Evolutionary conservation across 2,113 vertebrate genomes (phyloP), one percentile per base, ranked within the genome.

Genomic region (Chiloscyllium plagiosum): DNA sequence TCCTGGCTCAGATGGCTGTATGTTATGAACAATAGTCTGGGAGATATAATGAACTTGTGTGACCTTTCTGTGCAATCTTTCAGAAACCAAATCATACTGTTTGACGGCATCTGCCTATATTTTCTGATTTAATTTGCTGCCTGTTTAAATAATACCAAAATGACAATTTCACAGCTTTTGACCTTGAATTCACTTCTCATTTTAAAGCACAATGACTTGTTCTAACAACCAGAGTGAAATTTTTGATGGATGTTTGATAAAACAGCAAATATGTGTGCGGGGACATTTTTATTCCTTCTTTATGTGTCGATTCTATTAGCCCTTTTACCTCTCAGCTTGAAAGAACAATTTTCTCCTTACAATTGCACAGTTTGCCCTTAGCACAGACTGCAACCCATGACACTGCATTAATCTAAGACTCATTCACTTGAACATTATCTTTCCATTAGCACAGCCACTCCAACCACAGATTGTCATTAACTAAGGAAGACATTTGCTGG

Each of bases 371-470:
- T 13, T 42, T 72, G 93, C 93, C 92, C 93, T 95, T 33, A 72
- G 56, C 29, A 66, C 61, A 93, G 47, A 76, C 94, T 33, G 50
- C 47, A 70, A 52, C 42, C 42, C 68, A 52, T 50, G 94, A 61
- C 94, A 76, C 94, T 33, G 47, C 94, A 72, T 95, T 95, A 95
- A 95, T 95, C 68, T 26, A 17, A 95, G 47, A 76, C 69, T 50
- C 94, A 76, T 50, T 95, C 69, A 76, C 3, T 95, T 72, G 42
- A 76, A 95, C 69, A 70, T 72, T 95, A 95, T 69, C 52, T 72
- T 70, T 26, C 47, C 94, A 95, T 95, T 95, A 72, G 72, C 42
- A 52, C 47, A 50, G n/a, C 33, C 47, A 52, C n/a, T 95, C 24
- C 94, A 52, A 76, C 42, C 94, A 95, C 10, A 42, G 66, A 76